Base-by-base conservation (phyloP, 2,797 vertebrate species). In the Malacoraja senta region DNA sequence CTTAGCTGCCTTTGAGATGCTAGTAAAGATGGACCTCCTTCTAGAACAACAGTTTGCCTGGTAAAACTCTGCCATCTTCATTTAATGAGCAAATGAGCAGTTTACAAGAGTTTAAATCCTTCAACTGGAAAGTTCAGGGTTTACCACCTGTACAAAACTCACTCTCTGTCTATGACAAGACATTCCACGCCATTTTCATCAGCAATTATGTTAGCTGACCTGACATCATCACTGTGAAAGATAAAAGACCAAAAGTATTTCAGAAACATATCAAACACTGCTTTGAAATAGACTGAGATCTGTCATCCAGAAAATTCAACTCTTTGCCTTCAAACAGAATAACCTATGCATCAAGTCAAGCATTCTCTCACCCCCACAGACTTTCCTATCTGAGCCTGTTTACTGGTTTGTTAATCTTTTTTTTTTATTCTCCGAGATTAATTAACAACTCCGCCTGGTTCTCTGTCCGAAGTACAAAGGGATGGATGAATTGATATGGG, bases 81-180 rank as follows among this genome's bases (percentile, higher is more conserved):
- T n/a, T 7, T 92, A 92, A 92, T 26, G 35, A 38, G 68, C 68
- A 12, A 38, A 72, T 44, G 9, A 21, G n/a, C 21, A 72, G 68
- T 10, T 44, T 29, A 29, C 71, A 12, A 38, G 68, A 71, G 32
- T 68, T 72, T 8, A 9, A 8, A 21, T 90, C 4, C 17, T 68
- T 90, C 86, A 91, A 91, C 68, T 74, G 38, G 71, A 72, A 29
- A 71, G 90, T 26, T 0, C 32, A 65, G 7, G 24, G 44, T 77
- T 88, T 78, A 68, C 32, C 63, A 29, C 13, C 63, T 58, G 68
- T 77, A 38, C 0, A 0, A 35, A 94, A 98, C 98, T 98, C 95
- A 99, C 98, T 98, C 98, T 96, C 98, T 96, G 93, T 99, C 98
- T 91, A 99, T 98, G 93, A 98, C 97, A 0, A 99, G 97, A 94